Evolutionary conservation across 2,113 vertebrate genomes (phyloP).

Genomic region (Tamias sibiricus): DNA sequence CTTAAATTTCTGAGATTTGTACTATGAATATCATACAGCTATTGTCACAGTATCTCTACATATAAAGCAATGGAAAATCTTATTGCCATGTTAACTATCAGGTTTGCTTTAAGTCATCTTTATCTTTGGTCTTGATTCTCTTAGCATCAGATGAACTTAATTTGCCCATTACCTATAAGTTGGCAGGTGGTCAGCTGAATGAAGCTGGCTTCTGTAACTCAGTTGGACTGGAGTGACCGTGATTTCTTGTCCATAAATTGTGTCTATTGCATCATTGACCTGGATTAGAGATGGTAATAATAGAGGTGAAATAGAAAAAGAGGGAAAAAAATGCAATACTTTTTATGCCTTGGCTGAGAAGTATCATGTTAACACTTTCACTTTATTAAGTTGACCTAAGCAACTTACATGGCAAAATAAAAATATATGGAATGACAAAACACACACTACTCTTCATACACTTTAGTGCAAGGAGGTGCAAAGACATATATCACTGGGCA

Average conservation of each 20-base stretch:
- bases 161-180: background rate
- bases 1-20: background rate
- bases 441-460: accelerated
- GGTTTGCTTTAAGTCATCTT: background rate
- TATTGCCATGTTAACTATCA: background rate
- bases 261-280: background rate
- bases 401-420: background rate
- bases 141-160: background rate
- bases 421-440: background rate
- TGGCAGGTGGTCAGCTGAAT: background rate
- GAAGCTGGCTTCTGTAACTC: background rate
- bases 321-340: background rate
- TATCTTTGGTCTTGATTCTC: background rate
- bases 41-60: background rate
- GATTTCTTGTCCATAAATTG: background rate
- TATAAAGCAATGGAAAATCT: background rate
- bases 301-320: background rate
- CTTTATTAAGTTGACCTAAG: background rate
- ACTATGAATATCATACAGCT: background rate
- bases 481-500: background rate
- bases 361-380: background rate
- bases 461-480: background rate
- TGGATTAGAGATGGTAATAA: background rate
- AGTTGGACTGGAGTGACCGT: accelerated
- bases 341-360: background rate